Base-by-base conservation (phyloP, 2,797 vertebrate species). In the Ambastaia sidthimunki region DNA sequence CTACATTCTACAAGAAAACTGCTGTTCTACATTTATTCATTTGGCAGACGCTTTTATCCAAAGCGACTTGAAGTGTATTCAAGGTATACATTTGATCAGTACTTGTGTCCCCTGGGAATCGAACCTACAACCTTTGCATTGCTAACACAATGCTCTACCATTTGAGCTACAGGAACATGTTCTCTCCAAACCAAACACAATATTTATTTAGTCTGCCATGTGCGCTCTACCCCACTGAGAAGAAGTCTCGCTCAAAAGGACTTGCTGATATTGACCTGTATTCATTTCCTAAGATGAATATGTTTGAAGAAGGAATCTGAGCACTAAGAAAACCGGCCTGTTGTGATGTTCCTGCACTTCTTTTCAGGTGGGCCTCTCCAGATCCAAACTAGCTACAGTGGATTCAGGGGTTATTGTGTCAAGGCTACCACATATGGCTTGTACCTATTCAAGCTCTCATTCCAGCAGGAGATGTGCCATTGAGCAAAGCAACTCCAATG, bases 371-470 rank as follows among this genome's bases (percentile, higher is more conserved):
- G 57, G 54, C 62, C 63, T 67, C n/a, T 55, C 50, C 65, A 50
- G 37, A 78, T 81, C 80, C 74, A 60, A 48, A 16, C 13, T 16
- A 76, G 63, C 54, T 34, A 23, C 28, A 34, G 23, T 60, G 78
- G 60, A 80, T 65, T 52, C 48, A 66, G 16, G 9, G 78, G 23
- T 44, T 66, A 70, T 81, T 74, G 83, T 76, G 66, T 68, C 81
- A 79, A 78, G 81, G 83, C 81, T 69, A 6, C 19, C 4, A 15
- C 60, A 44, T 70, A 55, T 71, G 34, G 28, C 62, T 77, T 60
- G 15, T 68, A 41, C 47, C 75, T 76, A 73, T 84, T 82, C 76
- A 85, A 65, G 66, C 60, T 74, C 25, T 62, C 71, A 52, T 80
- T 71, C 65, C 71, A 65, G 63, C 48, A 6, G 34, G 70, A 73